Evolutionary conservation across 2,797 vertebrate species (phyloP).

Genomic region (Luscinia megarhynchos): DNA sequence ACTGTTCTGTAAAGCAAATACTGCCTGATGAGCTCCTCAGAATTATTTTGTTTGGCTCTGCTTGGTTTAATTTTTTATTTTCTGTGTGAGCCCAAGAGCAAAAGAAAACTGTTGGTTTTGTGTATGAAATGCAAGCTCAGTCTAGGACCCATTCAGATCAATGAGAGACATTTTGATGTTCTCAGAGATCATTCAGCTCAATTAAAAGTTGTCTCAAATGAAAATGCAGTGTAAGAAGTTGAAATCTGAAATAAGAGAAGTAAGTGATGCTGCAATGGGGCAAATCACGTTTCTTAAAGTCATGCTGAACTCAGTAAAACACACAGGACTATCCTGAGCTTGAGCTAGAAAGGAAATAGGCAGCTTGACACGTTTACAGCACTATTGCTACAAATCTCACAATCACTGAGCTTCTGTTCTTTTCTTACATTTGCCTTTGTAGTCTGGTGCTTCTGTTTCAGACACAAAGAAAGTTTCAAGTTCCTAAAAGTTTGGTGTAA

Average conservation of each 20-base stretch:
- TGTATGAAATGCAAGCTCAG: not conserved
- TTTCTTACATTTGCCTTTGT: slow-evolving; percentile 12
- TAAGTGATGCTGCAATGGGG: not conserved
- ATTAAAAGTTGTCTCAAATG: slow-evolving; percentile 20
- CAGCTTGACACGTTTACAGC: not conserved
- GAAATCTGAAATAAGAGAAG: not conserved
- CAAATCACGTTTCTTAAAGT: not conserved
- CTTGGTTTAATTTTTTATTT: not conserved
- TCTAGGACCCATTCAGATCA: not conserved
- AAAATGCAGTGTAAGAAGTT: not conserved
- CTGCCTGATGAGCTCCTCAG: slow-evolving; percentile 10
- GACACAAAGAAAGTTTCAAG: not conserved
- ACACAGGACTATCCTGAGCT: not conserved
- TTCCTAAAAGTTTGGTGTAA: not conserved
- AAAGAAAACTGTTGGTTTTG: not conserved
- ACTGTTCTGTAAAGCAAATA: slow-evolving; percentile 58
- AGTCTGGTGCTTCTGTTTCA: slow-evolving; percentile 17
- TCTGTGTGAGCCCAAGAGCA: not conserved
- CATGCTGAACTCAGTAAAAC: not conserved
- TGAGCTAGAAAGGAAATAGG: not conserved
- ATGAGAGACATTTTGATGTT: not conserved
- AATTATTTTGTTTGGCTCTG: slow-evolving; percentile 26
- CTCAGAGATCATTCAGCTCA: not conserved
- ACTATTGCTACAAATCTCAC: not conserved
- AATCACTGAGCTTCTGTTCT: not conserved